Conservation (phyloP, 1,140 invertebrate species). For the Subanguina moxae region DNA sequence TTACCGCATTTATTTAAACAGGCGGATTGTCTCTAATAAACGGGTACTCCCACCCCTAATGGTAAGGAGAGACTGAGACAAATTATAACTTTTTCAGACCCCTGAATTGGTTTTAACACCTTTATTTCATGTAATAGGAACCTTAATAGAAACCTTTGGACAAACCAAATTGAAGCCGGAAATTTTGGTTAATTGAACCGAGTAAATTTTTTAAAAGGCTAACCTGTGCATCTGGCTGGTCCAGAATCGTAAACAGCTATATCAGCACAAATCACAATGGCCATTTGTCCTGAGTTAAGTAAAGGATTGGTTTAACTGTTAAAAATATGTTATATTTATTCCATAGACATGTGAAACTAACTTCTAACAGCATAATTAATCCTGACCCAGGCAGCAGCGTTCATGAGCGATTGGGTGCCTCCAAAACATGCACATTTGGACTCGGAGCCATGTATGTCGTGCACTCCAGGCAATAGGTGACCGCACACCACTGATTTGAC, state of each 20-base stretch:
- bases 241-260: conserved; percentile 28
- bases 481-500: conserved; percentile 95
- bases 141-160: too few species aligned
- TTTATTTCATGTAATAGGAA: too few species aligned
- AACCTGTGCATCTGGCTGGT: conserved; percentile 69
- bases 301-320: too few species aligned
- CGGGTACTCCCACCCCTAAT: too few species aligned
- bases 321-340: neutral
- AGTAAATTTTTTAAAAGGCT: too few species aligned
- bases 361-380: conserved; percentile 87
- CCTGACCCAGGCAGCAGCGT: conserved; percentile 90
- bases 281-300: conserved; percentile 15
- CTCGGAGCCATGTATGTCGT: conserved; percentile 91
- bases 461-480: conserved; percentile 69
- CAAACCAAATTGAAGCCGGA: too few species aligned
- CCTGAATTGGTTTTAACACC: too few species aligned
- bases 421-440: conserved; percentile 98
- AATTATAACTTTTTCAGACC: too few species aligned
- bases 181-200: too few species aligned
- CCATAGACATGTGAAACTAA: conserved; percentile 52
- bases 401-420: conserved; percentile 91
- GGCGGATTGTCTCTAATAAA: too few species aligned
- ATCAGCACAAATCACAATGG: conserved; percentile 27
- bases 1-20: too few species aligned
- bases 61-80: too few species aligned